Percentiles rank a stretch among this genome's conserved stretches.
Conservation (phyloP, 2,888 invertebrate species). For the Amiota minor region DNA sequence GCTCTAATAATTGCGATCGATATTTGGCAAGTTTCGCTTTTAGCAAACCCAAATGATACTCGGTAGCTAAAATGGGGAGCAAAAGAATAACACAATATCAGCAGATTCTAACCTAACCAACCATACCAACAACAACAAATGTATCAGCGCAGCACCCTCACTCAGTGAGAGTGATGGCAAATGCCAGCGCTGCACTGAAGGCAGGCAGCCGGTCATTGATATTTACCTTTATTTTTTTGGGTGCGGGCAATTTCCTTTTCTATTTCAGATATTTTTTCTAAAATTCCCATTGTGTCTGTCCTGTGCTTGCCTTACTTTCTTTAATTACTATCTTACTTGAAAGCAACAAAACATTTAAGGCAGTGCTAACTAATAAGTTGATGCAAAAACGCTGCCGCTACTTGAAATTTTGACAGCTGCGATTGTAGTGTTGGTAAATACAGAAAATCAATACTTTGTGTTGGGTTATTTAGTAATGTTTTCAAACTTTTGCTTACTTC, state of each 20-base stretch:
- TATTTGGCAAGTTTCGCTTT: slow-evolving; percentile 98
- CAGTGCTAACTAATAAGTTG: not conserved
- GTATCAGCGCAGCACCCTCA: not conserved
- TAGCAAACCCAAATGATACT: slow-evolving; percentile 97
- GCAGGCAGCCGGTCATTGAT: slow-evolving; percentile 28
- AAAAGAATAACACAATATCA: not conserved
- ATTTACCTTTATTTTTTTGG: slow-evolving; percentile 97
- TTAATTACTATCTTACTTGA: not conserved
- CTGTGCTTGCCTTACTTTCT: slow-evolving; percentile 13
- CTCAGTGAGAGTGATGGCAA: slow-evolving; percentile 42
- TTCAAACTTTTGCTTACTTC: too few species aligned
- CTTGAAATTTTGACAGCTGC: not conserved
- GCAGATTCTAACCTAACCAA: slow-evolving; percentile 60
- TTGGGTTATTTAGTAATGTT: too few species aligned
- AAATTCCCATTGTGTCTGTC: slow-evolving; percentile 87
- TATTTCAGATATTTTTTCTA: slow-evolving; percentile 99
- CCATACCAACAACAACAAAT: not conserved
- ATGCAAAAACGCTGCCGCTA: not conserved
- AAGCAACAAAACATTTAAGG: slow-evolving; percentile 2
- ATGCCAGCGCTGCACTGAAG: slow-evolving; percentile 55
- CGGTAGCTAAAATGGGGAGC: slow-evolving; percentile 77
- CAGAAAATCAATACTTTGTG: too few species aligned
- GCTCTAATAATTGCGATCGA: slow-evolving; percentile 94
- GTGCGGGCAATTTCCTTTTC: slow-evolving; percentile 98
- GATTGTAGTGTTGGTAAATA: slow-evolving; percentile 2